These are phyloP conservation scores for Plotosus lineatus DNA, from an alignment of 2,113 vertebrate species.

Conservation along the genomic window DNA sequence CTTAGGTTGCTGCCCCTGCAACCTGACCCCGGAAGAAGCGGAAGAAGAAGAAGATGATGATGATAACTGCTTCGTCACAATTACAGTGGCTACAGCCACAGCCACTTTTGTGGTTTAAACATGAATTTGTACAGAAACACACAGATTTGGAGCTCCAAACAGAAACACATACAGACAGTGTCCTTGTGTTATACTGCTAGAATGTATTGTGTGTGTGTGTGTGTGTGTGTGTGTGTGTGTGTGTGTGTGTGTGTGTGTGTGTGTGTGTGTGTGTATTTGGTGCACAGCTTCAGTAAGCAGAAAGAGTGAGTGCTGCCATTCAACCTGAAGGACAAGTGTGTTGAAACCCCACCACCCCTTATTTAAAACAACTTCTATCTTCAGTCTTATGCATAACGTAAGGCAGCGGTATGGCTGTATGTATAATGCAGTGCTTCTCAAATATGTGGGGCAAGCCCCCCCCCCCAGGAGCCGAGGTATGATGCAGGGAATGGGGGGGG, in stretches of 20 bases:
- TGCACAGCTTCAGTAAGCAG: conserved; percentile 16
- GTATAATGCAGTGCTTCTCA: no score
- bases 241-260: not conserved
- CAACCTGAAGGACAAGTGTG: conserved; percentile 41
- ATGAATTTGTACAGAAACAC: not conserved
- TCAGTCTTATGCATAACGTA: conserved; percentile 22
- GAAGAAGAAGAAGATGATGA: no score
- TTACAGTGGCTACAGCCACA: not conserved
- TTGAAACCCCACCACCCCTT: conserved; percentile 7
- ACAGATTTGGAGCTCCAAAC: not conserved
- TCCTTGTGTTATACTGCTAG: not conserved
- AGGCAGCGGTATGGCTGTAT: not conserved
- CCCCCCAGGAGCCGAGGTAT: no score
- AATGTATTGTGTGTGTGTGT: not conserved
- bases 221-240: not conserved
- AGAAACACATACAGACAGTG: not conserved
- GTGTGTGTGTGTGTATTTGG: conserved; percentile 18
- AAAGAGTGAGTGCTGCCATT: conserved; percentile 37
- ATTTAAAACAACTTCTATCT: conserved; percentile 34
- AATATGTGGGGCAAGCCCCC: no score
- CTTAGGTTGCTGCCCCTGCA: no score
- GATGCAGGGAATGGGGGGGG: no score
- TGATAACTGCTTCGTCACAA: not conserved
- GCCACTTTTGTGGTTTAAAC: not conserved
- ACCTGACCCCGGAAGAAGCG: no score